Base-by-base conservation (phyloP, 2,797 vertebrate species). In the Pseudomugil gertrudae region DNA sequence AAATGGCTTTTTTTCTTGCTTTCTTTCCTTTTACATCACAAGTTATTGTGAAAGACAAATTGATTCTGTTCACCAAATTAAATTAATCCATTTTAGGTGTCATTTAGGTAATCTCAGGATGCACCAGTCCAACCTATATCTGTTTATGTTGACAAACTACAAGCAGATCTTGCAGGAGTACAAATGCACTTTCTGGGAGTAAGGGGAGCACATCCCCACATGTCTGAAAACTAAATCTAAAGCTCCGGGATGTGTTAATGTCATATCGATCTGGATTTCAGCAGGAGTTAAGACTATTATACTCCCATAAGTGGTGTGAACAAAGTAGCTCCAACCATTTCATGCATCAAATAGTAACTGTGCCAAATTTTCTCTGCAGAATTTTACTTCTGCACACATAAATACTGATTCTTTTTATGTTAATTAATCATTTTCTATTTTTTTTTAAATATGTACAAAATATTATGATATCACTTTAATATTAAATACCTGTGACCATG, bases 21-120 rank as follows among this genome's bases (percentile, higher is more conserved):
- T 55, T 13, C 30, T 58, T 78, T 48, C 33, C 26, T 66, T 65
- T 43, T 60, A 57, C 48, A 69, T 33, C 27, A 67, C 38, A 43
- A 66, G 55, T 36, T 10, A 53, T 80, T 66, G 67, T 62, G 13
- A 53, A 60, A 62, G 69, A 69, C 47, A 29, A 68, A 82, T 86
- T 59, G 58, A 78, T 74, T 79, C 3, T 85, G 73, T 75, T 61
- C 11, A 70, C 32, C 35, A 57, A 54, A 78, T 80, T 66, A n/a
- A 51, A 51, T 15, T 14, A 24, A 24, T 30, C 15, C 30, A 24
- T 26, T 57, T 21, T 3, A 38, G 66, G 63, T 66, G 66, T 59
- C 45, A 69, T 72, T 64, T 52, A 14, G 64, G 76, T 60, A 78
- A 70, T 68, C 9, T 3, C 40, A 8, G 8, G 43, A 21, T 33